These are phyloP conservation scores for Melanotaenia nigrans DNA, from an alignment of 2,797 vertebrate species.

Conservation along the genomic window DNA sequence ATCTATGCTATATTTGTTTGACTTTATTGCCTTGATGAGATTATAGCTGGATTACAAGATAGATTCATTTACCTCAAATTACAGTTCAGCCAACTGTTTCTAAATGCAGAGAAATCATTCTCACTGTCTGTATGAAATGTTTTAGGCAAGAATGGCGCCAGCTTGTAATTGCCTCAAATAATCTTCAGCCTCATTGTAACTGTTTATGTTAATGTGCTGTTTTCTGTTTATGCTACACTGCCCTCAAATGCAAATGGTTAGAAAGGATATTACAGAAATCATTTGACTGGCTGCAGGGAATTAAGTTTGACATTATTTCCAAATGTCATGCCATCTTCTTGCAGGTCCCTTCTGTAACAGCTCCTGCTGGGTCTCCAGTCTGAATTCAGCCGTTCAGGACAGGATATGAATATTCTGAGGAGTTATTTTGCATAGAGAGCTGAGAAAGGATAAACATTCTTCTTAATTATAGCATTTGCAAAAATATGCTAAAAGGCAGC, in stretches of 20 bases:
- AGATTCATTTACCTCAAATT: slow-evolving; percentile 48
- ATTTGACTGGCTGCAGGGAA: slow-evolving; percentile 47
- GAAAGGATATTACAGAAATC: slow-evolving; percentile 45
- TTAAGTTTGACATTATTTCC: slow-evolving; percentile 59
- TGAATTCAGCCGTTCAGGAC: slow-evolving; percentile 68
- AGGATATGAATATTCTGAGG: slow-evolving; percentile 70
- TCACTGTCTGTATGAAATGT: slow-evolving; percentile 46
- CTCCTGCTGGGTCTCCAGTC: slow-evolving; percentile 57
- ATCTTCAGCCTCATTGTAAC: slow-evolving; percentile 52
- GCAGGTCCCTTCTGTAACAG: slow-evolving; percentile 44
- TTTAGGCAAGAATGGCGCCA: slow-evolving; percentile 54
- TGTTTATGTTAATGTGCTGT: slow-evolving; percentile 48
- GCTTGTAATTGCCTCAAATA: slow-evolving; percentile 57
- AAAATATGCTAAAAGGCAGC: slow-evolving; percentile 35
- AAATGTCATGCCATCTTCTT: slow-evolving; percentile 55
- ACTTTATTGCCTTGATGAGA: slow-evolving; percentile 31
- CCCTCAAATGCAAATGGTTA: slow-evolving; percentile 47
- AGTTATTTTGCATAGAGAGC: slow-evolving; percentile 46
- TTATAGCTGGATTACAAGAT: slow-evolving; percentile 34
- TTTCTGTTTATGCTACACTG: slow-evolving; percentile 37
- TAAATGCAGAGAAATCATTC: slow-evolving; percentile 50
- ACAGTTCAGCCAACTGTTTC: slow-evolving; percentile 43
- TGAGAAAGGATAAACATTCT: slow-evolving; percentile 18
- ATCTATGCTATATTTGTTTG: slow-evolving; percentile 13
- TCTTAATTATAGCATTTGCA: slow-evolving; percentile 49